phyloP scores from a whole-genome alignment of 2,113 vertebrate species.

The Myrmecophaga tridactyla region DNA sequence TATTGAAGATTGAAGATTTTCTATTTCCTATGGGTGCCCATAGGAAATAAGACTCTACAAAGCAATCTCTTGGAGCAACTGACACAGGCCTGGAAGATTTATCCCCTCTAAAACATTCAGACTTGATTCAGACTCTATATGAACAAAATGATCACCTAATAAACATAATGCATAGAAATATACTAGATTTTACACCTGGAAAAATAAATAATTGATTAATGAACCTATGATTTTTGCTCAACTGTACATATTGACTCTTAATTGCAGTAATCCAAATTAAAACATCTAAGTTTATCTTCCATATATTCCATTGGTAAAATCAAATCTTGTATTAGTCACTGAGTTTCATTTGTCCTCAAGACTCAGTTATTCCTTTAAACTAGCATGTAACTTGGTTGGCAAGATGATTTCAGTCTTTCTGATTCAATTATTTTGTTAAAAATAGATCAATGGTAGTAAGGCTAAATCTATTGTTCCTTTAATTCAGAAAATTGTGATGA shows the following conservation, averaged over 20 bases:
- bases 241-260: not conserved
- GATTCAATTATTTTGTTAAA: not conserved
- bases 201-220: not conserved
- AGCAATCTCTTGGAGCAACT: too few species aligned
- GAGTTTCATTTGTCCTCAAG: not conserved
- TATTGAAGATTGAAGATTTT: too few species aligned
- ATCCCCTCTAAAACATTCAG: not conserved
- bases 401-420: not conserved
- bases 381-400: not conserved
- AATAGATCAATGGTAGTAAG: not conserved
- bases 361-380: not conserved
- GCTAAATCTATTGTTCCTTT: not conserved
- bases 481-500: not conserved
- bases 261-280: not conserved
- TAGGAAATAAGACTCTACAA: too few species aligned
- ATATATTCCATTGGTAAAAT: not conserved
- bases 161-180: not conserved
- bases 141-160: not conserved
- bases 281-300: not conserved
- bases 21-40: too few species aligned
- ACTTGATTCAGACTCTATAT: not conserved
- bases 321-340: not conserved
- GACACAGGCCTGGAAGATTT: accelerated
- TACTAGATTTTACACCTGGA: not conserved
- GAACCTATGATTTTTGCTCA: not conserved